Evolutionary conservation across 2,113 vertebrate genomes (phyloP), one percentile per base, ranked within the genome.

Genomic region (Alethe diademata): DNA sequence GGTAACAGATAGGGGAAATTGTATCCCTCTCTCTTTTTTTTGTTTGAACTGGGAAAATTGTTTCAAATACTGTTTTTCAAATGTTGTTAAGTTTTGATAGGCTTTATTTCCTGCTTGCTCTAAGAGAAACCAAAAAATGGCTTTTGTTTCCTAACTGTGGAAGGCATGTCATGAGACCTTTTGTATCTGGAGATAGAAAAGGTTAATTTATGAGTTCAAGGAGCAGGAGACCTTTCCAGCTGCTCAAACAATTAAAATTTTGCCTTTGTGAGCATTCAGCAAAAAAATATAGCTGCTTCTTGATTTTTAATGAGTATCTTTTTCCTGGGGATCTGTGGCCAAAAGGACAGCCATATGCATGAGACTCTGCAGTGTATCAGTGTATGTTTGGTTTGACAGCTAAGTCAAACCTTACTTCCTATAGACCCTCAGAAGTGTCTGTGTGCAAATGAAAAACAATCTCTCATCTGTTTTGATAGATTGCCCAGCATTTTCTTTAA

Each of bases 191-290:
- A 88, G 71, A 72, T 42, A 70, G 50, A 22, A 88, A 42, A 90
- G 69, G 80, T 85, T 95, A 87, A 93, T 89, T 92, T 72, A 42
- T 31, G 53, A 78, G 80, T 93, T 92, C 57, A 91, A 60, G 86
- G 69, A 78, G 73, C 64, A 67, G 61, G 45, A 92, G 83, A 84
- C 86, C 73, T 89, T 87, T 95, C 65, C 66, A 92, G 53, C 48
- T 92, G 91, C 80, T 82, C 73, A 78, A 53, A 89, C 73, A 82
- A 69, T 78, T 78, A 69, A 72, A 93, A 70, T 92, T 73, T 43
- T 90, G 56, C n/a, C 38, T 84, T 78, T 72, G 35, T 87, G n/a
- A 72, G 28, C 65, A 57, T 80, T 95, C 76, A 67, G 88, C 9
- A 87, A 66, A 66, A 72, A 65, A 73, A 56, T 75, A 72, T 10